Evolutionary conservation across 2,797 vertebrate genomes (phyloP), one percentile per base, ranked within the genome.

Genomic region (Fundulus diaphanus): DNA sequence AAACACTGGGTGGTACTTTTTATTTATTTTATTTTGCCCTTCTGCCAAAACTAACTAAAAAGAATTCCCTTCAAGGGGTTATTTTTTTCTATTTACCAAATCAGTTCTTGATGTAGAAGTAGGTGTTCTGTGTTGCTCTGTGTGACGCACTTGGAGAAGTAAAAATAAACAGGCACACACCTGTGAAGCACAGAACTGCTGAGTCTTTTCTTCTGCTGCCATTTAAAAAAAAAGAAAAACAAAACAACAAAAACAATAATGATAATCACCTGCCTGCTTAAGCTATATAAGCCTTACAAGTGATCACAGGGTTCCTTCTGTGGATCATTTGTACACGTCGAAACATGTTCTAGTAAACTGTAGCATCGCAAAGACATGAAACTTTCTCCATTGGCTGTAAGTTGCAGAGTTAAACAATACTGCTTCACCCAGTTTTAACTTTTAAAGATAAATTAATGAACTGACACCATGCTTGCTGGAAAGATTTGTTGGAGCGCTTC

Each of bases 131-230:
- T 22, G 11, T 66, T 42, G 63, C 5, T 42, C 63, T 27, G 5
- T 27, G 24, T 42, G 37, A 52, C 67, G 81, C 70, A 78, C 46
- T 73, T 20, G 37, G 22, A 1, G 29, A 51, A 48, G 70, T 35
- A 70, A 51, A 70, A 29, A 27, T 42, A 74, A 15, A 79, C 76
- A 76, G 73, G 80, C 33, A 44, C 48, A 68, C 35, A 67, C 77
- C 85, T 40, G 71, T 68, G 68, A 20, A 33, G 61, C 83, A 18
- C 22, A 80, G 8, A 84, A 63, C 0, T 4, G 59, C 79, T 73
- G 75, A 90, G 77, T 70, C 24, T 33, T 5, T 51, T 8, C 5
- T 13, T 24, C 2, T 16, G 22, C 29, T 37, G n/a, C 52, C 52
- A 59, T 29, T 66, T 22, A 68, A 73, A 70, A 68, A 20, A n/a